Evolutionary conservation across 1,140 invertebrate species (phyloP).

Genomic region (Cherax quadricarinatus): DNA sequence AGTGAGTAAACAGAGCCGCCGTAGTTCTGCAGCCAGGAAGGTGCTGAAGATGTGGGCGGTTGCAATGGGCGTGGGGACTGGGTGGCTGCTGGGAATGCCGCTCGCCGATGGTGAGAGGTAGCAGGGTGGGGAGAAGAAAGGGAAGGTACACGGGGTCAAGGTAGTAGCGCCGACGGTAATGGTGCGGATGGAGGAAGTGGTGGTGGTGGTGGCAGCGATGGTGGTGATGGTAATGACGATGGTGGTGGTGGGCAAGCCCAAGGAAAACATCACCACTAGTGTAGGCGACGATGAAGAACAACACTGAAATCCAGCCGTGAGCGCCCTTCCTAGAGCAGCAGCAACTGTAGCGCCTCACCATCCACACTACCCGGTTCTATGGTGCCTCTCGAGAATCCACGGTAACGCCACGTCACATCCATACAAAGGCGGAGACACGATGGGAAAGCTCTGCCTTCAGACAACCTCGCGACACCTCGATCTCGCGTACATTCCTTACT

Average conservation of each 20-base stretch:
- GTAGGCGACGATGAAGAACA: conserved; percentile 18
- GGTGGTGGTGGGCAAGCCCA: conserved; percentile 30
- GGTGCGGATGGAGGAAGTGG: neutral
- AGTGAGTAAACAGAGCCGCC: conserved; percentile 7
- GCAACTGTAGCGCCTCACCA: conserved; percentile 6
- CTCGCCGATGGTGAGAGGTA: neutral
- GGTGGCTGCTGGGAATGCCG: neutral
- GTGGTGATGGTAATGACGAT: neutral
- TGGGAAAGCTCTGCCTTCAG: neutral
- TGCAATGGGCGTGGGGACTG: neutral
- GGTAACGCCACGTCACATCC: neutral
- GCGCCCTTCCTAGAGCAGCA: neutral
- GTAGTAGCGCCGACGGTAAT: neutral
- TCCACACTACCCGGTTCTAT: conserved; percentile 26
- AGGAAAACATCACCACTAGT: conserved; percentile 53
- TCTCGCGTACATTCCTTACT: neutral
- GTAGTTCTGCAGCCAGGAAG: neutral
- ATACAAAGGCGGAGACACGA: neutral
- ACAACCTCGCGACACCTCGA: neutral
- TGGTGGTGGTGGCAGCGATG: neutral
- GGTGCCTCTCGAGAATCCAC: neutral
- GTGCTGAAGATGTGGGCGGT: neutral
- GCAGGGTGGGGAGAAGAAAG: neutral
- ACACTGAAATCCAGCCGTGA: conserved; percentile 21
- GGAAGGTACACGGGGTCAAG: neutral